A percentile compares a stretch with the other conserved stretches of the same genome.
Evolutionary conservation across 2,797 vertebrate genomes (phyloP).

Genomic region (Anabas testudineus): DNA sequence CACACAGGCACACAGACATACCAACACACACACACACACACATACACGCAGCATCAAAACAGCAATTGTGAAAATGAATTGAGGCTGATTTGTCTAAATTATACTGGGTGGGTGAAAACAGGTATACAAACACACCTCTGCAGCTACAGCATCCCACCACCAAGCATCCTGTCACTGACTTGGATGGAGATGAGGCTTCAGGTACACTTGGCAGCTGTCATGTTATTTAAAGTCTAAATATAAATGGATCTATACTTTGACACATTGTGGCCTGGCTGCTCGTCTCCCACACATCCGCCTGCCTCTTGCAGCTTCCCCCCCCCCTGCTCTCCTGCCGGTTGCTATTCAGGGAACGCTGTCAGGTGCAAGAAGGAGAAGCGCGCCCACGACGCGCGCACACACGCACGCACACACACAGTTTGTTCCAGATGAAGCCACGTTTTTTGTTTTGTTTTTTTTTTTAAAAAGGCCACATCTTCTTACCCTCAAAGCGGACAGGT

Average conservation of each 20-base stretch:
- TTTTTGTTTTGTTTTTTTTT: no score
- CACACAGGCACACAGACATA: slow-evolving; percentile 5
- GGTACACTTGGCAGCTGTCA: slow-evolving; percentile 35
- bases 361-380: slow-evolving; percentile 58
- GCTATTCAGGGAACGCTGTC: slow-evolving; percentile 58
- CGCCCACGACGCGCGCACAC: not conserved
- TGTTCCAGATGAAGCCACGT: not conserved
- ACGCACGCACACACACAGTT: not conserved
- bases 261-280: slow-evolving; percentile 49
- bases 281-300: slow-evolving; percentile 65
- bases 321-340: slow-evolving; percentile 47
- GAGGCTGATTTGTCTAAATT: slow-evolving; percentile 40
- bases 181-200: slow-evolving; percentile 18
- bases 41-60: no score
- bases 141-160: slow-evolving; percentile 66
- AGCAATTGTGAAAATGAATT: slow-evolving; percentile 35
- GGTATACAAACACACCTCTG: slow-evolving; percentile 28
- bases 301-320: slow-evolving; percentile 36
- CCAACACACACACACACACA: not conserved
- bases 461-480: slow-evolving; percentile 62
- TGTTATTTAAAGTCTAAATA: slow-evolving; percentile 39
- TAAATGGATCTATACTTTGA: slow-evolving; percentile 55
- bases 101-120: slow-evolving; percentile 25
- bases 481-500: slow-evolving; percentile 93
- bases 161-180: slow-evolving; percentile 23